A percentile compares a stretch with the other conserved stretches of the same genome.
Conservation (phyloP, 2,888 invertebrate species). For the Rosalia funebris region DNA sequence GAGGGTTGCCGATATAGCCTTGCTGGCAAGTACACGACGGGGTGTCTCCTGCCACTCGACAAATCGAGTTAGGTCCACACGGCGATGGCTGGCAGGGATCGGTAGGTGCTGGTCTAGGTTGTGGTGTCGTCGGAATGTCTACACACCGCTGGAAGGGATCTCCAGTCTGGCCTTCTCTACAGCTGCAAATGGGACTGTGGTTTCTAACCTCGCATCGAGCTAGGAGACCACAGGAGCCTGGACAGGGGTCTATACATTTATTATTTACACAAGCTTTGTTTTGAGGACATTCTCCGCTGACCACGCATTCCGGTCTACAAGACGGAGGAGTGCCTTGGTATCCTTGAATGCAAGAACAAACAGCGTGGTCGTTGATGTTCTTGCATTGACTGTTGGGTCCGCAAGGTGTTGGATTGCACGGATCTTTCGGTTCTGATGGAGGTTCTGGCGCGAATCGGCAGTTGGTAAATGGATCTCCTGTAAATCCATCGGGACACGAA, state of each 20-base stretch:
- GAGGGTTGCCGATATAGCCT: constrained; percentile 81
- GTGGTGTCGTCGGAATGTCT: constrained; percentile 65
- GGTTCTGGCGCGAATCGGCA: constrained; percentile 52
- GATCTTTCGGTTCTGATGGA: constrained; percentile 53
- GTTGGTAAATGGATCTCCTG: constrained; percentile 68
- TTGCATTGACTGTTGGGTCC: constrained; percentile 68
- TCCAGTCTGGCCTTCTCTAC: constrained; percentile 71
- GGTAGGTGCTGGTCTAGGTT: constrained; percentile 56
- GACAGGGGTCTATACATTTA: constrained; percentile 69
- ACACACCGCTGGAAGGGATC: constrained; percentile 83
- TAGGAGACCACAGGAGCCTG: constrained; percentile 67
- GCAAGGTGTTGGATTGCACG: constrained; percentile 67
- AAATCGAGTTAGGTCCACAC: constrained; percentile 84
- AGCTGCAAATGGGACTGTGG: constrained; percentile 68
- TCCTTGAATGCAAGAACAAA: constrained; percentile 66
- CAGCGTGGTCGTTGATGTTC: constrained; percentile 65
- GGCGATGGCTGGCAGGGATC: constrained; percentile 81
- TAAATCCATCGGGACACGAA: constrained; percentile 74
- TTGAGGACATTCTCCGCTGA: constrained; percentile 67
- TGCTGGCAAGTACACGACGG: constrained; percentile 82
- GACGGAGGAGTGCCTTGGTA: constrained; percentile 69
- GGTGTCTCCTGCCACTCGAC: constrained; percentile 72
- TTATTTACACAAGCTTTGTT: constrained; percentile 66
- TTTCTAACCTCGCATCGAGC: constrained; percentile 68
- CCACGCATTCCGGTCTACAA: constrained; percentile 67